A percentile compares a stretch with the other conserved stretches of the same genome.
phyloP scores from a whole-genome alignment of 2,113 vertebrate species.

The Tragulus kanchil region DNA sequence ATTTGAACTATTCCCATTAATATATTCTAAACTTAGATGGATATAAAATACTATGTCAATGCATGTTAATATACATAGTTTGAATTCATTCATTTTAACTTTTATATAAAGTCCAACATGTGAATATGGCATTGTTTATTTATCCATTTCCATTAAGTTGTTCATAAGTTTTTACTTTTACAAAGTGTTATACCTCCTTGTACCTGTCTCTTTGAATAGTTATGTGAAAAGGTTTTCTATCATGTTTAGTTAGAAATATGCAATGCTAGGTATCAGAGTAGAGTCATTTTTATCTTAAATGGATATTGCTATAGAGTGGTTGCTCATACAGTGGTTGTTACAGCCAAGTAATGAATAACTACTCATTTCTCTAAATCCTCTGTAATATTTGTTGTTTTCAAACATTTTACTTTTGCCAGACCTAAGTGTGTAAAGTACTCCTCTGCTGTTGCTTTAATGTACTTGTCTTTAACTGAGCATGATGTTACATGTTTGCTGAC shows the following conservation, averaged over 20 bases:
- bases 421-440: background rate
- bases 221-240: background rate
- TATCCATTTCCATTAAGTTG: background rate
- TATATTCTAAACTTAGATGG: background rate
- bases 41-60: background rate
- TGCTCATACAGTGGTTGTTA: background rate
- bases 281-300: background rate
- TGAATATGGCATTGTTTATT: background rate
- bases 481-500: background rate
- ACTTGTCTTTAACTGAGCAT: background rate
- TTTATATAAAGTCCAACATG: background rate
- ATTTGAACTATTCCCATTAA: background rate
- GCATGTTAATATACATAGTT: background rate
- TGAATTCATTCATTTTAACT: constrained; percentile 1
- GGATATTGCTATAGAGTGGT: background rate
- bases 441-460: background rate
- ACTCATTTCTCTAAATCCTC: background rate
- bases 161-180: background rate
- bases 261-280: background rate
- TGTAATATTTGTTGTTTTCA: background rate
- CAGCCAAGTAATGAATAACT: background rate
- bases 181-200: background rate
- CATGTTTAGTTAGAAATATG: background rate
- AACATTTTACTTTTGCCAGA: background rate
- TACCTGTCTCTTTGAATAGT: background rate